Conservation (phyloP, 1,140 invertebrate genomes). For the Ostrea denselamellosa region DNA sequence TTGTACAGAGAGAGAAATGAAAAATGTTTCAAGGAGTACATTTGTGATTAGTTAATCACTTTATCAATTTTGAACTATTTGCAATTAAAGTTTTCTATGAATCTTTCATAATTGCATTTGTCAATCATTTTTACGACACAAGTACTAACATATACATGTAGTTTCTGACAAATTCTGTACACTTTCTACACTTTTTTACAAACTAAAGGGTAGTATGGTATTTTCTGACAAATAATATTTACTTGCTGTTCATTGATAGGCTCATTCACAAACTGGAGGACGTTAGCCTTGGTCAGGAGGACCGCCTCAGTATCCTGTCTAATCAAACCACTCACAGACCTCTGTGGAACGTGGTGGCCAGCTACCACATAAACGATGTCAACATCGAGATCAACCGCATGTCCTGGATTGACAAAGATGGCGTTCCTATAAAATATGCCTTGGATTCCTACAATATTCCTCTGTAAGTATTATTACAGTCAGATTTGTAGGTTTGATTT, state of each 20-base stretch:
- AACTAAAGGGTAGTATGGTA: not conserved
- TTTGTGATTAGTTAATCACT: too few relatives aligned
- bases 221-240: not conserved
- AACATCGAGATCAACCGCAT: slow-evolving; percentile 60
- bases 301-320: slow-evolving; percentile 40
- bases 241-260: slow-evolving; percentile 44
- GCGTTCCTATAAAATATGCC: slow-evolving; percentile 60
- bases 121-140: too few relatives aligned
- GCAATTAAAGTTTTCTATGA: too few relatives aligned
- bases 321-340: slow-evolving; percentile 53
- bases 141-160: too few relatives aligned
- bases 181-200: too few relatives aligned
- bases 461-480: slow-evolving; percentile 54
- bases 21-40: too few relatives aligned
- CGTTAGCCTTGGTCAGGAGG: slow-evolving; percentile 48
- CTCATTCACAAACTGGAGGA: slow-evolving; percentile 49
- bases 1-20: too few relatives aligned
- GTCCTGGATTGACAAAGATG: slow-evolving; percentile 61
- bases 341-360: slow-evolving; percentile 58
- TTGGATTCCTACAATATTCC: slow-evolving; percentile 63
- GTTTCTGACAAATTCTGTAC: too few relatives aligned
- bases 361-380: slow-evolving; percentile 44
- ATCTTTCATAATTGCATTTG: too few relatives aligned
- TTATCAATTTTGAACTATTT: too few relatives aligned
- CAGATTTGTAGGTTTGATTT: not conserved